Conservation (phyloP, 64 coral and sea anemone genomes). For the Dendronephthya gigantea region DNA sequence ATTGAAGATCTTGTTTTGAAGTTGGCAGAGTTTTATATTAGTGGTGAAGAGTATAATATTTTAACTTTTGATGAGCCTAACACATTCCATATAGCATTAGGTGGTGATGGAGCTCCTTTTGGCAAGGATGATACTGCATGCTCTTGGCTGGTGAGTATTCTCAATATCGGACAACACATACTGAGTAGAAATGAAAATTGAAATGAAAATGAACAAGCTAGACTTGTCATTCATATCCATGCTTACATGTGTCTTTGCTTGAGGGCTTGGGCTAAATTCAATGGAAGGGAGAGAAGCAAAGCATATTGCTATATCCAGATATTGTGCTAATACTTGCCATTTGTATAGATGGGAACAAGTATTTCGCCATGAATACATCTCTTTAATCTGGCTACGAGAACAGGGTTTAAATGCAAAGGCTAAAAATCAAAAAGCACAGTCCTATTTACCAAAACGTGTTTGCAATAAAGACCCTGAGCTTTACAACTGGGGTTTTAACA, state of each 20-base stretch:
- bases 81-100: background rate
- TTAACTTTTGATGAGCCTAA: slow-evolving; percentile 3
- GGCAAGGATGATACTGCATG: background rate
- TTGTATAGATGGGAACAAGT: slow-evolving; percentile 31
- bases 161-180: background rate
- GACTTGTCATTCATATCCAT: slow-evolving; percentile 11
- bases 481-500: background rate
- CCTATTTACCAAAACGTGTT: background rate
- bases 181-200: background rate
- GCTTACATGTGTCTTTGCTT: background rate
- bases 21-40: background rate
- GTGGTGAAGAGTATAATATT: background rate
- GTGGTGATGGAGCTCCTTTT: slow-evolving; percentile 1
- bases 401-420: background rate
- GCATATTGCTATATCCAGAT: background rate
- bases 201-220: slow-evolving; percentile 23
- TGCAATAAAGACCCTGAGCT: background rate
- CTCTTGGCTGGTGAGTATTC: background rate
- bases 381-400: background rate
- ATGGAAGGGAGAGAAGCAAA: slow-evolving; percentile 43
- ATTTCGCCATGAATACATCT: slow-evolving; percentile 2
- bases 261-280: background rate
- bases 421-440: background rate
- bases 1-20: background rate
- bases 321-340: slow-evolving; percentile 17